Evolutionary conservation across 2,888 invertebrate species (phyloP), one percentile per base, ranked within the genome.

Genomic region (Eupsilia transversa): DNA sequence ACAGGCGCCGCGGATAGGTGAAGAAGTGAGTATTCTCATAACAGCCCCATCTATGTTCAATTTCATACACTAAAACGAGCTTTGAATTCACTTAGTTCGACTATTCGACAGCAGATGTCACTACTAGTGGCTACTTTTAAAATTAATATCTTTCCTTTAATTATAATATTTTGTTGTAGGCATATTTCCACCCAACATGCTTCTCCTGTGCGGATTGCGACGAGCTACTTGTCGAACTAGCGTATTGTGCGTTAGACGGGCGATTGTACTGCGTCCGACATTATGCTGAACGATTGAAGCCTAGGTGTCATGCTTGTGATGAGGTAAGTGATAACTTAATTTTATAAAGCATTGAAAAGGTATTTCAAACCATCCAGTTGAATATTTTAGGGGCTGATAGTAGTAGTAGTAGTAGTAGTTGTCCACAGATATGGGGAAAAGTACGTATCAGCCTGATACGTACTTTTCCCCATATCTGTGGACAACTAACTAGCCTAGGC

Each of bases 291-390:
- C 97, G 98, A 91, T 97, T 99, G 92, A 99, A 99, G 94, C 99
- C 99, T 27, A 97, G 99, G 89, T 99, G 99, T 94, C 97, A 99
- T 82, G 98, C 99, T 87, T 99, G 99, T 96, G 99, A 99, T 96
- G 99, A 99, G 98, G 99, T 99, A 93, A 77, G 82, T 63, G 65
- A 3, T 35, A 33, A 10, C 43, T n/a, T 56, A 46, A 43, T 23
- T 49, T 43, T 64, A 35, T 14, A 27, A 3, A 41, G 20, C 33
- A 5, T 60, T 23, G 7, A 17, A 33, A 59, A 30, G 1, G 0
- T 30, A n/a, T n/a, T 57, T 54, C 4, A 17, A 23, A 9, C 9
- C 20, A 23, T n/a, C 20, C 17, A 38, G 20, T 23, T 27, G 6
- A 56, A 20, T 17, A 17, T 43, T 35, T 30, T 27, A 30, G 7